Evolutionary conservation across 2,888 invertebrate species (phyloP), one percentile per base, ranked within the genome.

Genomic region (Nephrotoma flavescens): DNA sequence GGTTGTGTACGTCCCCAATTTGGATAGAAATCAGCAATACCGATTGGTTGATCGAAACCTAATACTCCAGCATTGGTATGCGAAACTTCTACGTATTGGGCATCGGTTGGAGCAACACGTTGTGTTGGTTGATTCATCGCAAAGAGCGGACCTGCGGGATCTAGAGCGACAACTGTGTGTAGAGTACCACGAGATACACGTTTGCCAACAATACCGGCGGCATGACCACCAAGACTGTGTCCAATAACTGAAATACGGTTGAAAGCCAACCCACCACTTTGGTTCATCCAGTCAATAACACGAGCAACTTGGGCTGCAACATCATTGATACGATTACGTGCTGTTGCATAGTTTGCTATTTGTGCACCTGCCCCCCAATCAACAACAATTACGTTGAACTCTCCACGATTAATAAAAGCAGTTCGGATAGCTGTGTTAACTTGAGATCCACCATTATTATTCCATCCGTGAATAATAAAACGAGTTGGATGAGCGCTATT

Each of bases 361-460:
- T 89, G 89, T 0, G 94, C 93, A 1, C 93, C 93, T 0, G 90
- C 90, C n/a, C 92, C 92, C 94, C 94, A 94, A 88, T 94, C 94
- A 5, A 94, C 93, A 0, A 93, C 93, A 85, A 94, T 93, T 87
- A 94, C 93, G 88, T 94, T 94, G 87, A 93, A 90, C 87, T 94
- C 93, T 47, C 93, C 93, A 2, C 92, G 90, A 85, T 92, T 92
- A 15, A 94, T 91, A 44, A 90, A 91, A 6, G 90, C 91, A 71
- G 90, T 89, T 87, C 90, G 90, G n/a, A 91, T 88, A 31, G 89
- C 89, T 9, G 89, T 88, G 87, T 90, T 91, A 84, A 90, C 90
- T 3, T 89, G 89, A 2, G 90, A 90, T 0, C 89, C 89, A 31
- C 89, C 89, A 86, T 90, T 90, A 87, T 90, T 90, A 90, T 90